These are phyloP conservation scores for Cassiopea andromeda DNA, from an alignment of 30 jellyfish, hydroid and myxozoan genomes.

Conservation along the genomic window DNA sequence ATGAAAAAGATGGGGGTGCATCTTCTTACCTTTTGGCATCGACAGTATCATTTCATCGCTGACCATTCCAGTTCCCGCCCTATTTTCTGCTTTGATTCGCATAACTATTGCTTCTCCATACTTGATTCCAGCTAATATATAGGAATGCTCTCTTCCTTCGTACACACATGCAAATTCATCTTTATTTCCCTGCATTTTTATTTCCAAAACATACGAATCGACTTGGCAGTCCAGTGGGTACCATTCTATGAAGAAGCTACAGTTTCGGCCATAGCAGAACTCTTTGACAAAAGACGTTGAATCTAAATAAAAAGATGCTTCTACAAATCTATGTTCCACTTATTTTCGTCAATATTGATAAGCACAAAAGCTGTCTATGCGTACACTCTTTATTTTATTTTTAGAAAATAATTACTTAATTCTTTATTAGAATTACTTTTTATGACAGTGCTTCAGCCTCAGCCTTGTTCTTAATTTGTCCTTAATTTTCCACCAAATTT, in stretches of 20 bases:
- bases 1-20: background rate
- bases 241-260: conserved; percentile 46
- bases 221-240: conserved; percentile 56
- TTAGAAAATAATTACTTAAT: no score
- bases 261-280: conserved; percentile 55
- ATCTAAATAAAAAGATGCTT: background rate
- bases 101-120: conserved; percentile 30
- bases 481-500: no score
- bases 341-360: no score
- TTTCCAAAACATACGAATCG: conserved; percentile 41
- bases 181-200: background rate
- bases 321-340: no score
- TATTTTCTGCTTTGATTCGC: conserved; percentile 53
- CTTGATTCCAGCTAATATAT: conserved; percentile 2
- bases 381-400: no score
- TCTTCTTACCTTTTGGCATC: conserved; percentile 45
- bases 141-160: conserved; percentile 36
- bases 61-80: conserved; percentile 60
- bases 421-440: no score
- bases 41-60: conserved; percentile 19
- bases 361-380: no score
- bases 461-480: no score
- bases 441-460: no score
- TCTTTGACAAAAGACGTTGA: conserved; percentile 43
- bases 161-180: conserved; percentile 33